A percentile compares a stretch with the other conserved stretches of the same genome.
Conservation (phyloP, 92 coral and sea anemone genomes). For the Phenganax stokvisi region DNA sequence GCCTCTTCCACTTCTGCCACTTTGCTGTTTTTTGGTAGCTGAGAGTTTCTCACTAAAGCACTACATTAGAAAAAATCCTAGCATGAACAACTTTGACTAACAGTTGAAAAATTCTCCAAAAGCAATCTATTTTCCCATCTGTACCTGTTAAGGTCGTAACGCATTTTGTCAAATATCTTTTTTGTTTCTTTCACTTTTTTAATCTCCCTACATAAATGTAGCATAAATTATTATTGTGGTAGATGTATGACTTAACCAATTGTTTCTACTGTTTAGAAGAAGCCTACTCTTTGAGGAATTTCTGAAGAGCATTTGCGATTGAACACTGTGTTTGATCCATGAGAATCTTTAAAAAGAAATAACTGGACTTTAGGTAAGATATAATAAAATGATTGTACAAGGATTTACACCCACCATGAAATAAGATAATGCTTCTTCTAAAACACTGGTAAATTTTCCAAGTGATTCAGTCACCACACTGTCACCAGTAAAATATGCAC, state of each 20-base stretch:
- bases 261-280: neutral
- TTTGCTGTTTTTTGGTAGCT: constrained; percentile 73
- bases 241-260: too few species aligned
- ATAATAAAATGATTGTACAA: neutral
- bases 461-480: constrained; percentile 62
- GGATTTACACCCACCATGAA: constrained; percentile 44
- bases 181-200: constrained; percentile 96
- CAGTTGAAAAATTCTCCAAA: too few species aligned
- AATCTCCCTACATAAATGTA: constrained; percentile 56
- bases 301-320: constrained; percentile 70
- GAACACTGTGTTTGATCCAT: constrained; percentile 91
- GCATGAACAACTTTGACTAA: too few species aligned
- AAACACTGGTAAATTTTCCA: constrained; percentile 62
- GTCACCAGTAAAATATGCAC: constrained; percentile 76
- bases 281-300: constrained; percentile 83
- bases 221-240: neutral
- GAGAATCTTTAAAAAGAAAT: constrained; percentile 52
- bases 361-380: neutral
- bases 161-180: constrained; percentile 82
- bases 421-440: constrained; percentile 64
- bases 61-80: constrained; percentile 34
- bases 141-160: constrained; percentile 89
- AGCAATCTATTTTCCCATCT: neutral
- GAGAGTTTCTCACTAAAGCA: constrained; percentile 86
- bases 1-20: constrained; percentile 91